These are phyloP conservation scores for Hyles lineata DNA, from an alignment of 2,888 invertebrate species.

Conservation along the genomic window DNA sequence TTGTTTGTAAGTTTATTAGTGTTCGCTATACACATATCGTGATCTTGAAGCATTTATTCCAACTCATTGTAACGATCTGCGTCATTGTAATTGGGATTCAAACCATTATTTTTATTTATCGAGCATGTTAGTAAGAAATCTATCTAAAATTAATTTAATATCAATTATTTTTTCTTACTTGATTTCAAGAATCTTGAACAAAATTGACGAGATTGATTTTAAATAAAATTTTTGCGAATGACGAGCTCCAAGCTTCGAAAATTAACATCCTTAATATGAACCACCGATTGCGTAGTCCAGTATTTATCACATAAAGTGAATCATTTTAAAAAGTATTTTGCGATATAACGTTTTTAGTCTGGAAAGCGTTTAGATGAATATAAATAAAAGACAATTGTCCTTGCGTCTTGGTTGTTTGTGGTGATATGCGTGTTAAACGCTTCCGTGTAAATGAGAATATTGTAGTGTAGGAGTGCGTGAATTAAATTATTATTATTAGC, in stretches of 20 bases:
- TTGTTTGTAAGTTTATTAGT: background rate
- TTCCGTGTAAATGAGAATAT: background rate
- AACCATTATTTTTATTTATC: too few relatives aligned
- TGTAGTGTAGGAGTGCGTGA: background rate
- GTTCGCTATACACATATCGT: background rate
- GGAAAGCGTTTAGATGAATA: background rate
- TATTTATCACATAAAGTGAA: background rate
- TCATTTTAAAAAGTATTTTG: background rate
- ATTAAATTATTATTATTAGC: background rate
- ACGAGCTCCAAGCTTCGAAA: background rate
- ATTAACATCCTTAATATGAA: background rate
- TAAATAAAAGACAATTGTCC: too few relatives aligned
- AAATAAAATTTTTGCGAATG: background rate
- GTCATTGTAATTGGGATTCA: background rate
- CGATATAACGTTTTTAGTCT: background rate
- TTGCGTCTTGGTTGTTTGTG: background rate
- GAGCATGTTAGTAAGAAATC: too few relatives aligned
- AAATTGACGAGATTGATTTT: background rate
- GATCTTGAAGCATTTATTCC: slow-evolving; percentile 1
- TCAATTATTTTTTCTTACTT: too few relatives aligned
- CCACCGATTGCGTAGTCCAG: background rate
- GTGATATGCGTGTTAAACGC: background rate
- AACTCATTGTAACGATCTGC: background rate
- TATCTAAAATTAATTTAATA: too few relatives aligned
- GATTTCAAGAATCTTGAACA: too few relatives aligned